Evolutionary conservation across 2,113 vertebrate genomes (phyloP), one percentile per base, ranked within the genome.

Genomic region (Rhizomys pruinosus): DNA sequence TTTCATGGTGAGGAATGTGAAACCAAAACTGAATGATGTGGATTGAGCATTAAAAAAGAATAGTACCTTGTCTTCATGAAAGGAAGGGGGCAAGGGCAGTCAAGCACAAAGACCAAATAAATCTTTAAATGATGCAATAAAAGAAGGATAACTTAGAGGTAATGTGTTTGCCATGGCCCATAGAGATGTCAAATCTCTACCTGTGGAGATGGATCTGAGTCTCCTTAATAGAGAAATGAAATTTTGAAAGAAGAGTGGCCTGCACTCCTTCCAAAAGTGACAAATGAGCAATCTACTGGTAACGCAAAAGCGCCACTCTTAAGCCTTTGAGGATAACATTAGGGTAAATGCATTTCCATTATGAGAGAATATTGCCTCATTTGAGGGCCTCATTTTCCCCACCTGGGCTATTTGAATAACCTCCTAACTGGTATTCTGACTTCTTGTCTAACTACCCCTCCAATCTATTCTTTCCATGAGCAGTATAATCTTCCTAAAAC

Each of bases 81-180:
- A 91, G 71, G 57, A 94, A 84, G 92, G 94, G 47, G 96, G 85
- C 69, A 94, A 80, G 87, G 68, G 77, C 85, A 94, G 63, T 85
- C 82, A 84, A 82, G 77, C n/a, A 52, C 87, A 91, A 85, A 94
- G 88, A 88, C 77, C 68, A 95, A 96, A 97, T 97, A 96, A 96
- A 97, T 96, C 94, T 92, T 89, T 96, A 96, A 95, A 78, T 64
- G 94, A 78, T 92, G 85, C 63, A 94, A 91, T 96, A 92, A 95
- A 91, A 93, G 88, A 93, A 85, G 68, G 88, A 87, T 96, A 96
- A 93, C 94, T 93, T 95, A 94, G 88, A 96, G 88, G 92, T 90
- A 95, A 94, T 96, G 86, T 34, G 78, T 90, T 92, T 95, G 80
- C 90, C 72, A 68, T n/a, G 39, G 94, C 55, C 95, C 88, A 93